Evolutionary conservation across 2,888 invertebrate genomes (phyloP), one percentile per base, ranked within the genome.

Genomic region (Drosophila mulleri): DNA sequence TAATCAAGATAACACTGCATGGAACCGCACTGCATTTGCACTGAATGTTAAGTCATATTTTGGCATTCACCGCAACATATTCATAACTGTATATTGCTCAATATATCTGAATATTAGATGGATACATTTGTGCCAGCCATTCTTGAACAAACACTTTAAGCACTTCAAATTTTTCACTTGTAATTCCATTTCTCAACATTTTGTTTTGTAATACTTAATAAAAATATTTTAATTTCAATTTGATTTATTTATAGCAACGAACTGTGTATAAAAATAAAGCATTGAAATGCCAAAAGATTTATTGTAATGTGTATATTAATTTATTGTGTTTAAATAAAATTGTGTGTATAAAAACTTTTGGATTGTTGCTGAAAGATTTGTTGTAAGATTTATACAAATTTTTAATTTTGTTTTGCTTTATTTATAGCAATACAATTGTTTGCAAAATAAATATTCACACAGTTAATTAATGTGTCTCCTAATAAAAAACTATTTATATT

Each of bases 1-100:
- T 59, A 37, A 68, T 41, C 23, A 32, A 35, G 14, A 47, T 52
- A 32, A 5, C n/a, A 50, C 45, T 54, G 39, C 14, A 50, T 20
- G 8, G 14, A 14, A 50, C 8, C 18, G 2, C 11, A 6, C 29
- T 29, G 52, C 29, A 41, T n/a, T n/a, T 42, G 16, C 12, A 16
- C 50, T 45, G 29, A 29, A 14, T 41, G 29, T 39, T 37, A 45
- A 53, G 37, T 41, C 26, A 57, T 39, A 20, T 48, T 29, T 16
- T n/a, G 29, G 14, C 32, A 44, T 52, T 66, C 6, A 50, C 16
- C 11, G 3, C 48, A 18, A 2, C n/a, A 18, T 29, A 29, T n/a
- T 6, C 6, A 48, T n/a, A 26, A 48, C 11, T 1, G 12, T 12
- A 11, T 6, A 29, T 29, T 29, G 29, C 26, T 47, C 23, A 16